These are phyloP conservation scores for Chaetodon auriga DNA, from an alignment of 2,113 vertebrate species.

Conservation along the genomic window DNA sequence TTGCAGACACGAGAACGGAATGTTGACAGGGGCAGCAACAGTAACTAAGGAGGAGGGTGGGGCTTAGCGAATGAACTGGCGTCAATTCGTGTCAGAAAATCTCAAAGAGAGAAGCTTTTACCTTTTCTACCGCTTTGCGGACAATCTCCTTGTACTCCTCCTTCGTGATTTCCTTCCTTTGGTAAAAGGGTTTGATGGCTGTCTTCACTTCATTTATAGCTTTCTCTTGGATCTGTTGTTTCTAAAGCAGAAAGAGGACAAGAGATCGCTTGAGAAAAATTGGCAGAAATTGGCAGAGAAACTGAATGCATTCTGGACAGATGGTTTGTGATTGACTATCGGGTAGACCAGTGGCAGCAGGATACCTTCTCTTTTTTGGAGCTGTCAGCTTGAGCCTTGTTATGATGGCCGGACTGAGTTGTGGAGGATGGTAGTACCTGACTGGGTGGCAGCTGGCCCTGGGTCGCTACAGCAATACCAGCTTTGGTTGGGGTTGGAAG, in stretches of 20 bases:
- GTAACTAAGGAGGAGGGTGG: no score
- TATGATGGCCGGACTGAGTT: conserved; percentile 85
- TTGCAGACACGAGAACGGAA: neutral
- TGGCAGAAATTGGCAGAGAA: neutral
- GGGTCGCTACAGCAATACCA: conserved; percentile 64
- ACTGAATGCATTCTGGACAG: neutral
- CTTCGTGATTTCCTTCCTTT: conserved; percentile 98
- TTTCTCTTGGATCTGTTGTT: conserved; percentile 94
- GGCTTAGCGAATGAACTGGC: neutral
- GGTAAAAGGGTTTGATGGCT: conserved; percentile 97
- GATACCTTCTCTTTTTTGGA: conserved; percentile 97
- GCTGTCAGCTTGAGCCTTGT: conserved; percentile 93
- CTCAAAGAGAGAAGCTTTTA: conserved; percentile 48
- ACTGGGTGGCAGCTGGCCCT: conserved; percentile 82
- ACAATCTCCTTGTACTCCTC: conserved; percentile 99
- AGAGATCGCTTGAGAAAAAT: neutral
- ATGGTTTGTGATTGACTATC: conserved; percentile 27
- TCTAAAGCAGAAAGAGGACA: conserved; percentile 79
- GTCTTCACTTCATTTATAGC: conserved; percentile 96
- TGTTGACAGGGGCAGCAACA: neutral
- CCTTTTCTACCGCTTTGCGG: conserved; percentile 98
- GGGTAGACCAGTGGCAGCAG: no score
- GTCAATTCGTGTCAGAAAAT: neutral
- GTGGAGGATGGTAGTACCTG: conserved; percentile 88
- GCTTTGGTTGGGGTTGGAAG: conserved; percentile 86